A percentile compares a stretch with the other conserved stretches of the same genome.
phyloP scores from a whole-genome alignment of 2,113 vertebrate genomes.

The Syrrhaptes paradoxus region DNA sequence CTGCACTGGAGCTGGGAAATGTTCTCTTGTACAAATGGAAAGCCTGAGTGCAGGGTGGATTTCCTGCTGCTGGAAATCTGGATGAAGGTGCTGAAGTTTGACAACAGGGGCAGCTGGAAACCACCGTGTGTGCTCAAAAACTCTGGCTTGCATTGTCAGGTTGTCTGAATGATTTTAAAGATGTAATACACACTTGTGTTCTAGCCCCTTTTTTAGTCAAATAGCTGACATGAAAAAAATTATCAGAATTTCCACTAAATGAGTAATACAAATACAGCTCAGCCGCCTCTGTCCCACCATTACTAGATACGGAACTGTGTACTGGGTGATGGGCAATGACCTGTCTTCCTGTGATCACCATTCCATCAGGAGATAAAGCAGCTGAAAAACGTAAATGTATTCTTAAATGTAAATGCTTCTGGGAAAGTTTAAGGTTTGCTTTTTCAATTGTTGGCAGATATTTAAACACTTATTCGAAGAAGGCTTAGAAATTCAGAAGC shows the following conservation, averaged over 20 bases:
- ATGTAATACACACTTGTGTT: not conserved
- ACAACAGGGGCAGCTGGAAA: not conserved
- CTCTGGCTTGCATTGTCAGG: not conserved
- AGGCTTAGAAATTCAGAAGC: conserved; percentile 90
- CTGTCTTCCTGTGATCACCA: not conserved
- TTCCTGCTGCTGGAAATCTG: conserved; percentile 26
- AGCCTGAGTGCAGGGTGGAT: not conserved
- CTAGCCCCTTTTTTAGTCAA: not conserved
- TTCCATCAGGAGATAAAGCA: not conserved
- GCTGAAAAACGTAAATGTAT: not conserved
- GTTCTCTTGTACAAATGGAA: not conserved
- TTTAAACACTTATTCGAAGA: conserved; percentile 93
- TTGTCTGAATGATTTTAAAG: not conserved
- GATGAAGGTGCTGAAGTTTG: not conserved
- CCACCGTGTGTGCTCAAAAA: not conserved
- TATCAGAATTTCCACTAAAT: not conserved
- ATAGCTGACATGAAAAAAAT: not conserved
- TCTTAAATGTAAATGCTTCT: not conserved
- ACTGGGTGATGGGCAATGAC: not conserved
- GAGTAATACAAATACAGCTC: not conserved
- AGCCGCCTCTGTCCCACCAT: not conserved
- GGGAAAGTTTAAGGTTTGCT: not conserved
- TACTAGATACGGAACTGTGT: not conserved
- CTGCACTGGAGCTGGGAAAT: not conserved
- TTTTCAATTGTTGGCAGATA: conserved; percentile 75